Evolutionary conservation across 1,140 invertebrate species (phyloP).

Genomic region (Capitella teleta): DNA sequence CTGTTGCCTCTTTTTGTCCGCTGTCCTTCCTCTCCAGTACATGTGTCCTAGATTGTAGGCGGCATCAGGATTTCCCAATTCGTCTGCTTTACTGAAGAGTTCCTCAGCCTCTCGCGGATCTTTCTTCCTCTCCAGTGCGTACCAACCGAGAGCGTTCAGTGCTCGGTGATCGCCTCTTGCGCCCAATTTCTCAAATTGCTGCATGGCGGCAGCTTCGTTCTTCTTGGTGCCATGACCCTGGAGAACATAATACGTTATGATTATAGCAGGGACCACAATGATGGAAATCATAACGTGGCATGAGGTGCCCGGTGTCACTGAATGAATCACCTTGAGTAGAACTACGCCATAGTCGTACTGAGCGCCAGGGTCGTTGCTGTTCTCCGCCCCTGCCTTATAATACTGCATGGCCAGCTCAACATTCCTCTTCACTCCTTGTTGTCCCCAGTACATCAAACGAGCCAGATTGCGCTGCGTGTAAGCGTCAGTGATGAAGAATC

Average conservation of each 20-base stretch:
- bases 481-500: not conserved
- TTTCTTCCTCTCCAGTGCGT: conserved; percentile 21
- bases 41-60: conserved; percentile 28
- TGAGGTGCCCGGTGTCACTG: no score
- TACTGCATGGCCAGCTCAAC: conserved; percentile 24
- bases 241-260: not conserved
- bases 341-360: conserved; percentile 32
- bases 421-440: conserved; percentile 28
- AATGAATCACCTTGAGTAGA: conserved; percentile 24
- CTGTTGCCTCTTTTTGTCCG: no score
- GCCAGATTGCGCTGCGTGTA: conserved; percentile 20
- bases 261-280: no score
- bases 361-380: conserved; percentile 18
- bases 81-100: conserved; percentile 22
- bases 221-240: not conserved
- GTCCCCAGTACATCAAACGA: conserved; percentile 27
- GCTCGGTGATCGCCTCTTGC: conserved; percentile 11
- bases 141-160: conserved; percentile 30
- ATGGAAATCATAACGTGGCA: no score
- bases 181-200: not conserved
- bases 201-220: not conserved
- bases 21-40: no score
- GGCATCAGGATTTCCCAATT: conserved; percentile 22
- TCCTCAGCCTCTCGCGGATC: conserved; percentile 22
- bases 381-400: conserved; percentile 24